Conservation (phyloP, 2,888 invertebrate genomes). For the Oscheius sp. region DNA sequence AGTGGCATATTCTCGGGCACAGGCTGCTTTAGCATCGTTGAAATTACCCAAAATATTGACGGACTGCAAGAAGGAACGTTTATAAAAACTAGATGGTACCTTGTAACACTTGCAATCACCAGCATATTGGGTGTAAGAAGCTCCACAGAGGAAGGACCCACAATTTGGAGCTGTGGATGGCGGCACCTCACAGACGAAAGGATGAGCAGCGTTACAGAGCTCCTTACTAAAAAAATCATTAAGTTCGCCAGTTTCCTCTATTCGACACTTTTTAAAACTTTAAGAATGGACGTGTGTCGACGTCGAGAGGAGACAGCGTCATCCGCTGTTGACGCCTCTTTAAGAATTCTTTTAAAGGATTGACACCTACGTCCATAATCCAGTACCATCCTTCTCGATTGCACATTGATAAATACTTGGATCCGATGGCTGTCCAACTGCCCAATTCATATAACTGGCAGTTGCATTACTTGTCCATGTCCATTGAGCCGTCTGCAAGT, state of each 20-base stretch:
- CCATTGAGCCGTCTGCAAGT: neutral
- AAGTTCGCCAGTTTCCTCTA: too few relatives aligned
- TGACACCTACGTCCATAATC: neutral
- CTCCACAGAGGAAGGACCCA: neutral
- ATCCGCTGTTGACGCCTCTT: too few relatives aligned
- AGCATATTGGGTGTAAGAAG: neutral
- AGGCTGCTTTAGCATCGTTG: too few relatives aligned
- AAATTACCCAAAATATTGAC: too few relatives aligned
- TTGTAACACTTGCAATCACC: constrained; percentile 2
- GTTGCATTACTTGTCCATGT: neutral
- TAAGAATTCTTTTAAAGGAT: too few relatives aligned
- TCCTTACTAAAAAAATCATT: neutral
- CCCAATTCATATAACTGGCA: neutral
- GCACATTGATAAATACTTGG: constrained; percentile 1
- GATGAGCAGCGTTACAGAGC: neutral
- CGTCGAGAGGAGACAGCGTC: too few relatives aligned
- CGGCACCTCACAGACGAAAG: neutral
- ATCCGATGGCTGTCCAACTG: neutral
- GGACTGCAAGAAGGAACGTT: too few relatives aligned
- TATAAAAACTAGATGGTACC: neutral
- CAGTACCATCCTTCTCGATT: neutral
- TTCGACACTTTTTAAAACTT: too few relatives aligned
- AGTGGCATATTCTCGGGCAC: too few relatives aligned
- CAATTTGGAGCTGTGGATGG: neutral
- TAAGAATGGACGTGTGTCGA: too few relatives aligned